Base-by-base conservation (phyloP, 2,113 vertebrate species). In the Gallinago jamesoni region DNA sequence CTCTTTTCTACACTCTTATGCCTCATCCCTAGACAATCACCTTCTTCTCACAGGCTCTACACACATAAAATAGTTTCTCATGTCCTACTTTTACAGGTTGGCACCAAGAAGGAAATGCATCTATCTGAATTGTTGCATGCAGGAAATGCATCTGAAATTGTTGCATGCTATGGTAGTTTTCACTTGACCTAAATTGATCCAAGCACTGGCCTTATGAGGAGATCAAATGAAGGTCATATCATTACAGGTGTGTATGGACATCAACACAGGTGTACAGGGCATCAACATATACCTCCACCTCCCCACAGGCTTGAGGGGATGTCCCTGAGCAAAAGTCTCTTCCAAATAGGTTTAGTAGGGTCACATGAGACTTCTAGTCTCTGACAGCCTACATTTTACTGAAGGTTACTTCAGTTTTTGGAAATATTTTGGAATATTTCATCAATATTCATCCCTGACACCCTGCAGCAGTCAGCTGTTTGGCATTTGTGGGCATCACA, bases 51-150 rank as follows among this genome's bases (percentile, higher is more conserved):
- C 55, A 88, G 47, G 66, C 52, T 82, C 67, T 67, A 22, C 72
- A 68, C 24, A 47, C 0, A 0, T 12, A 43, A 7, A 8, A 1
- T 7, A 4, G 9, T 69, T 45, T 81, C 69, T 53, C 4, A 1
- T 16, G 27, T 48, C 64, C 67, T 55, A 12, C 27, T 63, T 57
- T 14, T 33, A 41, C 2, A 2, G 11, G 35, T 43, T 57, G 62
- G 33, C 48, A 55, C 12, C 48, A 43, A 84, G 18, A 3, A 77
- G 33, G 30, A 85, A 74, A 74, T 7, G 7, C 33, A 33, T 41
- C 33, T 35, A 33, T 41, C 33, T 35, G 25, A 75, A n/a, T 11
- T 50, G 21, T 24, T 50, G 12, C 57, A 52, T 22, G 43, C 6
- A n/a, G 53, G 21, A 84, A 78, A 87, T 19, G 35, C 1, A 39